Base-by-base conservation (phyloP, 2,113 vertebrate species). In the Polypterus bichir region DNA sequence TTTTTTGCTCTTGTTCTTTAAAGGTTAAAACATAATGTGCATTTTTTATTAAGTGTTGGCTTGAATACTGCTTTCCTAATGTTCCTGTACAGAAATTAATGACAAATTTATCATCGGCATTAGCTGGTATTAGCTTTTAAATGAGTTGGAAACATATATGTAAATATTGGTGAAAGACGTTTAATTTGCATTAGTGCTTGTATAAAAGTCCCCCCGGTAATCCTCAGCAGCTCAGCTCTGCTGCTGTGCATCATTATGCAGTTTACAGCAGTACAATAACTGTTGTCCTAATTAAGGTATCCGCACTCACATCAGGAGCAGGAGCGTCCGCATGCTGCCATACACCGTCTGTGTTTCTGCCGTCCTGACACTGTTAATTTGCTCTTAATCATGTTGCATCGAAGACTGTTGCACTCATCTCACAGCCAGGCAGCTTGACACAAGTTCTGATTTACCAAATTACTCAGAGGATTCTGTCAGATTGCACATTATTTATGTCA, bases 11-110 rank as follows among this genome's bases (percentile, higher is more conserved):
- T 27, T 27, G 27, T 27, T 27, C 27, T 27, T 27, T 27, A 27
- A 27, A 27, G 27, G 27, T 27, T 27, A 27, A 27, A 27, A 2
- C 27, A 27, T 27, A 27, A 27, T 27, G 27, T 27, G 27, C 27
- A 27, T 27, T 27, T 27, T 27, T 27, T 27, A 27, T 27, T 27
- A 27, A 27, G 27, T 27, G 27, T 27, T 27, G 27, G 27, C 27
- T 27, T 71, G 71, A 68, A 59, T 68, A 66, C 59, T 62, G 66
- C 70, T 65, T 67, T 65, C 69, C 54, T 68, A 62, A 60, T 63
- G 63, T 73, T 70, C 72, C 64, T 68, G 61, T 62, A 62, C 71
- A 70, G 71, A 72, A 67, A 70, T 73, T 73, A 75, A 72, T 66
- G 68, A 64, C 61, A 64, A 62, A 66, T 68, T 77, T 73, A 67